Percentiles rank a stretch among this genome's conserved stretches.
Conservation (phyloP, 2,888 invertebrate species). For the Tipula vernalis region DNA sequence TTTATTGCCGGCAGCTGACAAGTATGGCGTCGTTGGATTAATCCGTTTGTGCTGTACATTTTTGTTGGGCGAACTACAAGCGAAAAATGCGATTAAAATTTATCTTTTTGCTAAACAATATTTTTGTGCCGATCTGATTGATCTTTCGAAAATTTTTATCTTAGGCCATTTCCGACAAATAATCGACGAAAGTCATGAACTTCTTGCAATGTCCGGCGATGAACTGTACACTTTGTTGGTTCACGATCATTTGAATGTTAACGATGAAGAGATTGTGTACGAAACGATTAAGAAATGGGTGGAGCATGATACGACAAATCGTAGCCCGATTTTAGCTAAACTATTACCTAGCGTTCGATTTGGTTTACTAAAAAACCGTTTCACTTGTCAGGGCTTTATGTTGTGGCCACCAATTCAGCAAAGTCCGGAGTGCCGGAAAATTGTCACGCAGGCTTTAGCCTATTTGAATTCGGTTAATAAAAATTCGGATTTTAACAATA, state of each 20-base stretch:
- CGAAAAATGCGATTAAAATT: constrained; percentile 59
- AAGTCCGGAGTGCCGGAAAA: constrained; percentile 42
- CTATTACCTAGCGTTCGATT: constrained; percentile 52
- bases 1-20: constrained; percentile 56
- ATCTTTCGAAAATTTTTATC: constrained; percentile 45
- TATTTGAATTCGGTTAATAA: constrained; percentile 41
- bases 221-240: constrained; percentile 50
- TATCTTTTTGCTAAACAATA: constrained; percentile 56
- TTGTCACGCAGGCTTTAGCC: constrained; percentile 41
- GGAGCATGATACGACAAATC: constrained; percentile 42
- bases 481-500: constrained; percentile 22
- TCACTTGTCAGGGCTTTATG: constrained; percentile 43
- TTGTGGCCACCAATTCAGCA: constrained; percentile 42
- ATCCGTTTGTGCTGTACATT: constrained; percentile 57
- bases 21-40: constrained; percentile 59
- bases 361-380: constrained; percentile 48
- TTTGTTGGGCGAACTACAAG: constrained; percentile 46
- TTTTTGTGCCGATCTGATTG: constrained; percentile 54
- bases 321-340: constrained; percentile 43
- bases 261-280: constrained; percentile 60
- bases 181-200: constrained; percentile 47
- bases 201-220: constrained; percentile 44
- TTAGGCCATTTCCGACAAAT: constrained; percentile 47
- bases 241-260: constrained; percentile 60
- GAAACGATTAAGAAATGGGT: constrained; percentile 62